Percentiles rank a stretch among this genome's conserved stretches.
These are phyloP conservation scores for Heteromyza rotundicornis DNA, from an alignment of 2,888 invertebrate genomes.

Conservation along the genomic window DNA sequence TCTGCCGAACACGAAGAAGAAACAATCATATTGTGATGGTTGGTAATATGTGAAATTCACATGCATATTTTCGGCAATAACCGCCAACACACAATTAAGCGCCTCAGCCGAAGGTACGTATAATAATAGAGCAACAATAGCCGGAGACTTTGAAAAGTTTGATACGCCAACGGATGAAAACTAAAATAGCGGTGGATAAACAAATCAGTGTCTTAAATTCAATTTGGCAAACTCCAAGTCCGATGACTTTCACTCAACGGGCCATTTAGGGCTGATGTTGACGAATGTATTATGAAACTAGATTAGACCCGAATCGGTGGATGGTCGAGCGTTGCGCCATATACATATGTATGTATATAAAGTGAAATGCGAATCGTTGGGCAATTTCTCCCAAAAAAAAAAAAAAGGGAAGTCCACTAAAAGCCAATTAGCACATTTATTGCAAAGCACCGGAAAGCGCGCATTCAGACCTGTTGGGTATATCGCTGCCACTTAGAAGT, in stretches of 20 bases:
- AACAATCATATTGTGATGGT: neutral
- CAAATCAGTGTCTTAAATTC: too few relatives aligned
- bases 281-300: slow-evolving; percentile 13
- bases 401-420: slow-evolving; percentile 3
- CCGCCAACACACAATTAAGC: slow-evolving; percentile 6
- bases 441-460: too few relatives aligned
- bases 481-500: neutral
- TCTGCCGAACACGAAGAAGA: too few relatives aligned
- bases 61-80: neutral
- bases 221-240: too few relatives aligned
- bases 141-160: too few relatives aligned
- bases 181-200: too few relatives aligned
- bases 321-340: too few relatives aligned
- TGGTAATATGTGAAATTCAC: neutral
- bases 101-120: too few relatives aligned
- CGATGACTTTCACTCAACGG: slow-evolving; percentile 34
- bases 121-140: slow-evolving; percentile 1
- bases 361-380: slow-evolving; percentile 15
- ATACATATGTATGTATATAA: too few relatives aligned
- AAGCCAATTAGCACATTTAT: slow-evolving; percentile 6
- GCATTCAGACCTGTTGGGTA: neutral
- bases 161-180: too few relatives aligned
- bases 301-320: too few relatives aligned
- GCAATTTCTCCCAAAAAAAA: slow-evolving; percentile 10
- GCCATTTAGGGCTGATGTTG: neutral